phyloP scores from a whole-genome alignment of 2,888 invertebrate genomes.

The Aspidiotus destructor region DNA sequence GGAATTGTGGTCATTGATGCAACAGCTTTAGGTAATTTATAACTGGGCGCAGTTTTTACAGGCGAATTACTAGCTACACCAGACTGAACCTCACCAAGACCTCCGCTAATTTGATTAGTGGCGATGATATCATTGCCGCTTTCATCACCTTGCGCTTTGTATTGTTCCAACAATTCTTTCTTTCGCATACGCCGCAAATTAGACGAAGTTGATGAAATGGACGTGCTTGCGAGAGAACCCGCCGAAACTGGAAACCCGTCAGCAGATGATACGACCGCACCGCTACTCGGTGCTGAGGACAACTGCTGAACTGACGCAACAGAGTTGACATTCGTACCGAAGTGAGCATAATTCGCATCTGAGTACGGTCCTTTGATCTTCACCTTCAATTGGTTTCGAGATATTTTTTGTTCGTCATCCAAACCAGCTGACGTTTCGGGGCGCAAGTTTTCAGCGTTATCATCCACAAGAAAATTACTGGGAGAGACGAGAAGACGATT shows the following conservation, averaged over 20 bases:
- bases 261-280: neutral
- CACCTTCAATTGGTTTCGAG: conserved; percentile 75
- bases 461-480: conserved; percentile 9
- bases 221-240: neutral
- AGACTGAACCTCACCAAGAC: conserved; percentile 48
- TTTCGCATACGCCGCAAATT: conserved; percentile 78
- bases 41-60: conserved; percentile 57
- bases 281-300: conserved; percentile 35
- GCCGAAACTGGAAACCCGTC: neutral
- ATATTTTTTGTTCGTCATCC: conserved; percentile 54
- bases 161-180: conserved; percentile 74
- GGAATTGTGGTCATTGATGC: conserved; percentile 81
- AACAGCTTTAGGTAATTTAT: conserved; percentile 78
- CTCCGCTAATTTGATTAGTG: conserved; percentile 42
- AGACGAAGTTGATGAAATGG: conserved; percentile 36
- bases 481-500: neutral
- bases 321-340: conserved; percentile 52
- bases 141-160: conserved; percentile 71
- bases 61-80: conserved; percentile 45
- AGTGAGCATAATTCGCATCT: conserved; percentile 60
- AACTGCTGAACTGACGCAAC: conserved; percentile 40
- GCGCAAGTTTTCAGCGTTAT: neutral
- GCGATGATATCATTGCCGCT: conserved; percentile 39
- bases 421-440: neutral
- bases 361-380: conserved; percentile 83